Conservation (phyloP, 1,140 invertebrate species). For the Oryzaephilus surinamensis region DNA sequence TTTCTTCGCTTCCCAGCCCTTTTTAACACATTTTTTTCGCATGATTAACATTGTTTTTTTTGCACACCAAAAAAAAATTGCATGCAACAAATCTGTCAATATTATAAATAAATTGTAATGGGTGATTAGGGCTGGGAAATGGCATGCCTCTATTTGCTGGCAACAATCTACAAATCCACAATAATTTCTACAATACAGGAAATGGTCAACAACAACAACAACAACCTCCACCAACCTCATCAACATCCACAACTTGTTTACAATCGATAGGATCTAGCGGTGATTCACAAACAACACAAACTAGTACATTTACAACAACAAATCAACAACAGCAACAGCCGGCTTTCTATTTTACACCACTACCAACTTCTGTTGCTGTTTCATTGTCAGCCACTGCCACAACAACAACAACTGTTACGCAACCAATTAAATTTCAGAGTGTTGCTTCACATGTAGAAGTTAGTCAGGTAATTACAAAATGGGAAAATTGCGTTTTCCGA, state of each 20-base stretch:
- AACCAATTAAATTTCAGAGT: constrained; percentile 31
- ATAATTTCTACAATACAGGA: constrained; percentile 28
- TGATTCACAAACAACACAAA: too few relatives aligned
- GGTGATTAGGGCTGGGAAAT: constrained; percentile 19
- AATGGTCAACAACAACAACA: constrained; percentile 9
- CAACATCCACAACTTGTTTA: too few relatives aligned
- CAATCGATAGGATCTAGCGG: too few relatives aligned
- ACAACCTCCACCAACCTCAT: too few relatives aligned
- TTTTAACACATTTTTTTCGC: too few relatives aligned
- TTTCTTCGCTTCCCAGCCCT: too few relatives aligned
- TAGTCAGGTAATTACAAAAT: constrained; percentile 34
- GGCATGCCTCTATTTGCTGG: constrained; percentile 24
- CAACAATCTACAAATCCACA: constrained; percentile 26
- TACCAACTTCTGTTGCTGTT: constrained; percentile 19
- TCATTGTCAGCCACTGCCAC: constrained; percentile 20
- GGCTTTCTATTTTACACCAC: constrained; percentile 29
- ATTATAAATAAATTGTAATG: too few relatives aligned
- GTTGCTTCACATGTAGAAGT: constrained; percentile 35
- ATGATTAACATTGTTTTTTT: too few relatives aligned
- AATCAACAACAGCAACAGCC: constrained; percentile 6
- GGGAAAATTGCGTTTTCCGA: neutral
- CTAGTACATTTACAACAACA: constrained; percentile 3
- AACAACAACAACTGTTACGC: constrained; percentile 22
- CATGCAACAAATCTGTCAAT: too few relatives aligned
- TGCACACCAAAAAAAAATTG: too few relatives aligned